Base-by-base conservation (phyloP, 1,140 invertebrate genomes). In the Lordiphosa mommai region DNA sequence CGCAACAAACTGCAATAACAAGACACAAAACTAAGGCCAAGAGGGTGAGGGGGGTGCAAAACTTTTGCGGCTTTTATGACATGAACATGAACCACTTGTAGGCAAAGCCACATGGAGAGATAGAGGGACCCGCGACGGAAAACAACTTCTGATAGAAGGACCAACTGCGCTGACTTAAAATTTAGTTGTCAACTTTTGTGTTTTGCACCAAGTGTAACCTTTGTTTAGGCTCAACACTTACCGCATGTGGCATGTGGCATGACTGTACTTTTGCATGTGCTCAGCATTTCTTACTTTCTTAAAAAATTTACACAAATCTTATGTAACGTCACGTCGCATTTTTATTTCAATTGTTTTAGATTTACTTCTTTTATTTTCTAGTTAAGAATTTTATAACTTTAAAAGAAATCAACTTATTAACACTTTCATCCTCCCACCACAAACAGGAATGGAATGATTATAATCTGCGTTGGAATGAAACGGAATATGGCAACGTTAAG, bases 401-500 rank as follows among this genome's bases (percentile, higher is more conserved):
- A 23, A 17, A 36, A 16, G 12, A 13, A 44, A 17, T 2, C 14
- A 17, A 17, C 1, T 3, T 63, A 58, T 43, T 53, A 60, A 61
- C 47, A 61, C 16, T 29, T 41, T 13, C 3, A 4, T 8, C 4
- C 10, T 32, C 12, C 34, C 7, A 68, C 16, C 48, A 16, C n/a
- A 52, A 29, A 57, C 58, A 99, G 97, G 96, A 97, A 92, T 99
- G 98, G 98, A 96, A 94, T 86, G 98, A 99, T 90, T 96, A 97
- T 90, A 99, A 98, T 90, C 91, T 99, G 40, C 92, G 94, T 87
- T 99, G 98, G 98, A 97, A 99, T 89, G 93, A 94, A 84, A 93
- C 93, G 17, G 97, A 99, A 72, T 99, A 95, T 88, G 97, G 97
- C 8, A 95, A 95, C 40, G 96, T 99, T 37, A 95, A 95, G 86